Conservation (phyloP, 2,888 invertebrate species). For the Clitarchus hookeri region DNA sequence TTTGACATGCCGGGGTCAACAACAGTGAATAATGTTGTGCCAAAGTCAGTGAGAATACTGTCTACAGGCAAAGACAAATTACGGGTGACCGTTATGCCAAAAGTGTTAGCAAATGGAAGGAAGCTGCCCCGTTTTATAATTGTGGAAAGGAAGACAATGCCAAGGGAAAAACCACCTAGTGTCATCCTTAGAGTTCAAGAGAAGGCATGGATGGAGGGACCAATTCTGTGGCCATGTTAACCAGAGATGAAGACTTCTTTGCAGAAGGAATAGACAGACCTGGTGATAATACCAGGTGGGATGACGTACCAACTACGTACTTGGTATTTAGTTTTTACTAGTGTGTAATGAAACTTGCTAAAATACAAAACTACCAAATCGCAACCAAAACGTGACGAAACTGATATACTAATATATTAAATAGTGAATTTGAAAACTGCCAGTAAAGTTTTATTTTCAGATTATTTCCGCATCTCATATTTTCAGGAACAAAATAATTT, state of each 20-base stretch:
- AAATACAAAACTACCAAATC: no score
- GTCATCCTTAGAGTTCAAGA: no score
- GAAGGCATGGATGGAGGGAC: not conserved
- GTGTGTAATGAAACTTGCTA: no score
- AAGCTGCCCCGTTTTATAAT: not conserved
- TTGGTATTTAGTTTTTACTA: no score
- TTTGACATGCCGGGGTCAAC: not conserved
- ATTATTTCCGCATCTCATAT: no score
- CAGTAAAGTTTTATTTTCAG: no score
- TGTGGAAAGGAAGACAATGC: not conserved
- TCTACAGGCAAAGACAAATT: not conserved
- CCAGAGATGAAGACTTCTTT: not conserved
- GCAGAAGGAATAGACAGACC: not conserved
- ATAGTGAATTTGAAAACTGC: no score
- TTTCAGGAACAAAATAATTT: no score
- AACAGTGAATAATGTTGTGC: not conserved
- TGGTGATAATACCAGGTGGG: not conserved
- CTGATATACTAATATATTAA: no score
- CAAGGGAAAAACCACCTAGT: not conserved
- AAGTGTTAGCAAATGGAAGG: not conserved
- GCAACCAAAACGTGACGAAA: no score
- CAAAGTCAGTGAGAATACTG: not conserved
- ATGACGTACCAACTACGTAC: not conserved
- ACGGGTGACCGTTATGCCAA: not conserved
- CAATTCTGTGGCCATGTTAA: not conserved